These are phyloP conservation scores for Stenodera caucasica DNA, from an alignment of 2,888 invertebrate genomes.

Conservation along the genomic window DNA sequence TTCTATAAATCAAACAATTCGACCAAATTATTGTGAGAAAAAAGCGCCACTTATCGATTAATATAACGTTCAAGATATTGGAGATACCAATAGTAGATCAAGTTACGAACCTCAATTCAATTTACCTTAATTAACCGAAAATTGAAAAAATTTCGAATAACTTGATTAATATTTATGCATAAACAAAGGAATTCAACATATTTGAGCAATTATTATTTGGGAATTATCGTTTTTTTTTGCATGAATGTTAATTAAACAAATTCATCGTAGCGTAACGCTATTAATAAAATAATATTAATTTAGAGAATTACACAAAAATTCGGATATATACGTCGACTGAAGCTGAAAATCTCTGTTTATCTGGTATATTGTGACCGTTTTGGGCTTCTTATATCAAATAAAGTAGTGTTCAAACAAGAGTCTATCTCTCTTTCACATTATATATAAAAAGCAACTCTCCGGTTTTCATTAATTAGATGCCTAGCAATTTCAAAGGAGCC, in stretches of 20 bases:
- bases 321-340: not conserved
- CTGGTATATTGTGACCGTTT: conserved; percentile 10
- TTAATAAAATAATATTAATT: conserved; percentile 6
- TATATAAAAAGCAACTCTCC: not conserved
- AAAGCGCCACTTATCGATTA: not conserved
- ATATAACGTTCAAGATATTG: not conserved
- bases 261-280: conserved; percentile 16
- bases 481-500: conserved; percentile 25
- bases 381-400: conserved; percentile 28
- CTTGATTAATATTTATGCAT: too few species aligned
- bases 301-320: conserved; percentile 9
- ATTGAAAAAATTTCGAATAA: not conserved
- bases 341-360: not conserved
- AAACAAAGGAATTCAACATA: too few species aligned
- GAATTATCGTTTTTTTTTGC: conserved; percentile 18
- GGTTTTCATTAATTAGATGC: conserved; percentile 20
- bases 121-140: not conserved
- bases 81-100: conserved; percentile 22
- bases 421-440: conserved; percentile 14
- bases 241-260: conserved; percentile 22
- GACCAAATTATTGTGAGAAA: not conserved
- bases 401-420: conserved; percentile 27
- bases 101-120: conserved; percentile 1
- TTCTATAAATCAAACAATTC: not conserved
- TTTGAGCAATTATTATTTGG: too few species aligned